Conservation (phyloP, 1,140 invertebrate genomes). For the Drosophila bocqueti region DNA sequence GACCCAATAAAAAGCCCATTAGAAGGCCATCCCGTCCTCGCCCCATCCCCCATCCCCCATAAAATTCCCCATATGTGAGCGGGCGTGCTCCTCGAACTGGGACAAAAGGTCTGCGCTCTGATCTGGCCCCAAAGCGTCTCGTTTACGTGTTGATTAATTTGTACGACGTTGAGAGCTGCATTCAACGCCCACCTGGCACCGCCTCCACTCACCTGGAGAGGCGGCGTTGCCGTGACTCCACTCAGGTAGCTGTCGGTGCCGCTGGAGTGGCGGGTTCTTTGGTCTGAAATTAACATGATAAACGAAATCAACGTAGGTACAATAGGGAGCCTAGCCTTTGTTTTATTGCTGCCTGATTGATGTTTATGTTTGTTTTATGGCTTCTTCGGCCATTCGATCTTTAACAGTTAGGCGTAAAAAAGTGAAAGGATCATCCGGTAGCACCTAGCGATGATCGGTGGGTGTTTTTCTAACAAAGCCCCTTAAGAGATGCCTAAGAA, state of each 20-base stretch:
- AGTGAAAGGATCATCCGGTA: conserved; percentile 69
- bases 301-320: conserved; percentile 28
- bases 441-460: conserved; percentile 53
- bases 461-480: conserved; percentile 33
- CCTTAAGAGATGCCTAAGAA: conserved; percentile 1
- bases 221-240: conserved; percentile 7
- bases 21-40: conserved; percentile 40
- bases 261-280: conserved; percentile 24
- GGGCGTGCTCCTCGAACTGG: conserved; percentile 53
- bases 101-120: conserved; percentile 66
- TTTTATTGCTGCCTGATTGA: conserved; percentile 66
- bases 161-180: conserved; percentile 63
- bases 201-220: conserved; percentile 24
- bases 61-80: conserved; percentile 43
- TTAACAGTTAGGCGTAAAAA: conserved; percentile 59
- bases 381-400: conserved; percentile 18
- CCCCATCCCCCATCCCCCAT: conserved; percentile 22
- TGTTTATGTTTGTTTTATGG: conserved; percentile 52
- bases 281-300: conserved; percentile 57
- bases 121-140: conserved; percentile 43
- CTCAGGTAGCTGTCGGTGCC: conserved; percentile 35
- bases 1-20: conserved; percentile 80
- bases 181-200: conserved; percentile 60
- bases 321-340: conserved; percentile 28
- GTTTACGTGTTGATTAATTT: conserved; percentile 79